These are phyloP conservation scores for Synergus japonicus DNA, from an alignment of 2,888 invertebrate genomes.

Conservation along the genomic window DNA sequence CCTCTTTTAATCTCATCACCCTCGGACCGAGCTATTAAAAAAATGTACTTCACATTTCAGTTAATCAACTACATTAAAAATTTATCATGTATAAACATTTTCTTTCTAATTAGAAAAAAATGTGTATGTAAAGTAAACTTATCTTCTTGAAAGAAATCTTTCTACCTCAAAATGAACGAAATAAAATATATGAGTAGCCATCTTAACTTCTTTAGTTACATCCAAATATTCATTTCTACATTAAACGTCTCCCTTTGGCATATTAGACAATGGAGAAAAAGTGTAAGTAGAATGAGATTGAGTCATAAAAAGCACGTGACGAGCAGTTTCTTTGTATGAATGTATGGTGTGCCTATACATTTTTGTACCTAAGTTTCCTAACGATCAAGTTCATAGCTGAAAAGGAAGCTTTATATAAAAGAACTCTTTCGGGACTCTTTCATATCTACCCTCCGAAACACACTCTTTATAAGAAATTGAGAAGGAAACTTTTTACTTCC, in stretches of 20 bases:
- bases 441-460: conserved; percentile 15
- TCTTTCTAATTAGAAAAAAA: not conserved
- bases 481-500: conserved; percentile 11
- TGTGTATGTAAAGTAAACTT: not conserved
- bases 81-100: not conserved
- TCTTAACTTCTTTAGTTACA: not conserved
- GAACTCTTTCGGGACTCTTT: conserved; percentile 24
- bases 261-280: not conserved
- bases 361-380: conserved; percentile 1
- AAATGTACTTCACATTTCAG: not conserved
- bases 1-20: not conserved
- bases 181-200: not conserved
- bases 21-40: not conserved
- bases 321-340: conserved; percentile 34
- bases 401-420: conserved; percentile 29
- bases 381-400: conserved; percentile 8
- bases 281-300: conserved; percentile 27
- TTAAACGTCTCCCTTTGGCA: not conserved
- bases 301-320: conserved; percentile 24
- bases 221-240: not conserved
- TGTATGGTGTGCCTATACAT: not conserved
- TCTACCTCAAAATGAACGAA: not conserved
- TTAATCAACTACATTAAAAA: not conserved
- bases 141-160: too few relatives aligned
- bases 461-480: conserved; percentile 4